Base-by-base conservation (phyloP, 2,888 invertebrate genomes). In the Ganaspis brasiliensis region DNA sequence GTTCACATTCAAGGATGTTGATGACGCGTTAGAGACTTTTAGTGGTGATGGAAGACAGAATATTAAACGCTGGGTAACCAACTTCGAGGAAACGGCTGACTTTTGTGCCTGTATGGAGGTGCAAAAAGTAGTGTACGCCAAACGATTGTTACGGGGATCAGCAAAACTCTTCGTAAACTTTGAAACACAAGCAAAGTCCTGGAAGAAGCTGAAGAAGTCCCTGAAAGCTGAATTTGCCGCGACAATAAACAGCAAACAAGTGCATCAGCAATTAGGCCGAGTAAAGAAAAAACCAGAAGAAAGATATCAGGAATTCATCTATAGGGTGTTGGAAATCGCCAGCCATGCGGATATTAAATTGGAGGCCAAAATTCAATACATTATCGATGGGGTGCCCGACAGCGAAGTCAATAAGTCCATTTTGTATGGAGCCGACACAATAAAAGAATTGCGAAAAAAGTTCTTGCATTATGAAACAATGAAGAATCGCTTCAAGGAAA, bases 61-160 rank as follows among this genome's bases (percentile, higher is more conserved):
- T 81, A 24, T 76, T 52, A 12, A 74, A 81, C 59, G 82, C 79
- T 84, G 81, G 81, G 37, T 83, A 0, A 24, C 49, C 0, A 79
- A 83, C 8, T 81, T 84, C 16, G 84, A 84, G 19, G 82, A 84
- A 49, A 81, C 74, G 9, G 72, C 79, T 4, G 61, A n/a, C 21
- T 24, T 85, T 10, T 82, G 82, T 24, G 4, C 57, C 1, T 84
- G 81, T 82, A 73, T 49, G 2, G 76, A 85, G 8, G 56, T 74
- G 0, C 82, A 83, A 31, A 81, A 72, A 67, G 77, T 83, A 1
- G 73, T 84, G 3, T 83, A 83, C 19, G 79, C 81, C 1, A 83
- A 81, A 59, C 73, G 63, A 59, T 57, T 83, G 24, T 56, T 83
- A 5, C 31, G 49, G 37, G 82, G 82, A 16, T 79, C 83, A 0